Conservation (phyloP, 2,797 vertebrate species). For the Sebastes diaconus region DNA sequence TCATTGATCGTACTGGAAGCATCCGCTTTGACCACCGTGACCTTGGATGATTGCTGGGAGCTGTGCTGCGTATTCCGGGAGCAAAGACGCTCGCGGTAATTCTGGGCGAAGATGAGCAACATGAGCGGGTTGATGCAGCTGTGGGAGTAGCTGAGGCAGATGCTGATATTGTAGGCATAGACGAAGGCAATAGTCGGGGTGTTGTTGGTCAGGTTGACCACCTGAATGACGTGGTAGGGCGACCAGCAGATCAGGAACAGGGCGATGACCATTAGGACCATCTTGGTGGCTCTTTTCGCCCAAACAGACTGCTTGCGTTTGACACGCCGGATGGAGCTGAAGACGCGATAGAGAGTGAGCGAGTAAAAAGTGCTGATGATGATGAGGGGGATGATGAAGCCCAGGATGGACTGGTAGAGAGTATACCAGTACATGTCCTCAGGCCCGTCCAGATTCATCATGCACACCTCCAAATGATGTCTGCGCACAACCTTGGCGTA, state of each 20-base stretch:
- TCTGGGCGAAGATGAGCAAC: constrained; percentile 86
- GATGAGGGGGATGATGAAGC: constrained; percentile 85
- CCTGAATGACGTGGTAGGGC: constrained; percentile 86
- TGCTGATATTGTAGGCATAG: constrained; percentile 86
- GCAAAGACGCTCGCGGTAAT: constrained; percentile 85
- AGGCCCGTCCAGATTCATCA: constrained; percentile 81
- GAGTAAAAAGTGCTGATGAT: constrained; percentile 88
- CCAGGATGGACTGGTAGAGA: constrained; percentile 85
- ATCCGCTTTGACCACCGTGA: constrained; percentile 78
- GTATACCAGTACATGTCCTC: constrained; percentile 89
- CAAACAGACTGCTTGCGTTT: constrained; percentile 84
- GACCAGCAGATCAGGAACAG: constrained; percentile 87
- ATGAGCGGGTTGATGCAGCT: constrained; percentile 89
- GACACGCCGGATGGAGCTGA: constrained; percentile 84
- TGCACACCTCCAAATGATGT: constrained; percentile 78
- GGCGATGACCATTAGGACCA: constrained; percentile 85
- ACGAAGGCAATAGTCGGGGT: constrained; percentile 77
- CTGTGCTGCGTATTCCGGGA: constrained; percentile 47
- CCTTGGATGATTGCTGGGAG: constrained; percentile 79
- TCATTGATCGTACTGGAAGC: constrained; percentile 70
- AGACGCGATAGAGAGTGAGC: constrained; percentile 85
- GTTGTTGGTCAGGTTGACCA: constrained; percentile 83
- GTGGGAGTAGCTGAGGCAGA: constrained; percentile 88
- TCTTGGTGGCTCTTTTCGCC: constrained; percentile 85
- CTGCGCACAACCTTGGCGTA: constrained; percentile 79